Base-by-base conservation (phyloP, 2,113 vertebrate species). In the Melanocharis versteri region DNA sequence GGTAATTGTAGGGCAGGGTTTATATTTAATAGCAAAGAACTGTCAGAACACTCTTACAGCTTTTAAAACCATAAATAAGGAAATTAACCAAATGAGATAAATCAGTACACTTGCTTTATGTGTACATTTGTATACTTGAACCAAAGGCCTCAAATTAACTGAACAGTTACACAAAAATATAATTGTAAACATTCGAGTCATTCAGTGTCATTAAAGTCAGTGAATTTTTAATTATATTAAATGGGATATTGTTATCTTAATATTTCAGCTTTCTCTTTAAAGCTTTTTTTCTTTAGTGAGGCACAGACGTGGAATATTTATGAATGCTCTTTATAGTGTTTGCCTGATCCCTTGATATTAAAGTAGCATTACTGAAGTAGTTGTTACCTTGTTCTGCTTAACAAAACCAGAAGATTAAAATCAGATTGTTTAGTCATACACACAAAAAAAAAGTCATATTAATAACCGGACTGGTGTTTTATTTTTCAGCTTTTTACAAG, bases 401-500 rank as follows among this genome's bases (percentile, higher is more conserved):
- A 75, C 30, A 66, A 86, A 81, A 88, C 0, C 39, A 64, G 28
- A 87, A 61, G 45, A 87, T 86, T 78, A 56, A 77, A 83, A 39
- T 72, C 48, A 37, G 19, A 40, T 51, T 9, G 2, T 83, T 76
- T 66, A 51, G 40, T 72, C 30, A 15, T 31, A 20, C 9, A 45
- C 1, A 7, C 16, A 40, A 71, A 22, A 58, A 53, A 83, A 26
- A 81, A 19, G 7, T 73, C 18, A 5, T 12, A 10, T 53, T 50
- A 61, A 27, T 71, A 66, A 47, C 30, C 57, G 37, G 37, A 53
- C 56, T 42, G 30, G 35, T 78, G 45, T 60, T 76, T 90, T 88
- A 35, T 86, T 91, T 91, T 94, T 85, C 51, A 81, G 11, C 44
- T 70, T 69, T 71, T 80, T 26, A 71, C 72, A 73, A 48, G 31